phyloP scores from a whole-genome alignment of 2,888 invertebrate species.

The Zhuqinia jingwanae region DNA sequence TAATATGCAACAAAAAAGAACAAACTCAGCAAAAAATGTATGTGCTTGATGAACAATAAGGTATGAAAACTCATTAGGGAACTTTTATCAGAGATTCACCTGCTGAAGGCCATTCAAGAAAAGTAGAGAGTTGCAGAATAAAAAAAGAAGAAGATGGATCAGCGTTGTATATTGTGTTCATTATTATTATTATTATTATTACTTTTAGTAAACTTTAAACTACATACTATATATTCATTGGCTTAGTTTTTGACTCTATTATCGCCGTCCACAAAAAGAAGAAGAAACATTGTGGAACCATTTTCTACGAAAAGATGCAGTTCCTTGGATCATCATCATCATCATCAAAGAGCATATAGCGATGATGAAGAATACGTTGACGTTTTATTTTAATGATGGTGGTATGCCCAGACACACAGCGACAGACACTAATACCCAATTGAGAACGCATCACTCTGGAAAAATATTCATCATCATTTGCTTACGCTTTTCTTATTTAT shows the following conservation, averaged over 20 bases:
- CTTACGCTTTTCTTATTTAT: background rate
- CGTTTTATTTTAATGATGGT: slow-evolving; percentile 33
- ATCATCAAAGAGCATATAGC: too few species aligned
- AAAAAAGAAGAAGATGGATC: background rate
- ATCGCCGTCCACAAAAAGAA: too few species aligned
- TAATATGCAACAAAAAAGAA: slow-evolving; percentile 46
- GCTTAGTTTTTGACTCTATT: slow-evolving; percentile 13
- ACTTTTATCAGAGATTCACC: slow-evolving; percentile 2
- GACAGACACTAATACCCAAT: slow-evolving; percentile 40
- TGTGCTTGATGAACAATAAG: slow-evolving; percentile 61
- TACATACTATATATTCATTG: too few species aligned
- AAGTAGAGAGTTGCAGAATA: background rate
- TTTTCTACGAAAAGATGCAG: slow-evolving; percentile 11
- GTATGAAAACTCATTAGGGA: slow-evolving; percentile 65
- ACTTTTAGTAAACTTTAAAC: slow-evolving; percentile 9
- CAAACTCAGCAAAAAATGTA: slow-evolving; percentile 41
- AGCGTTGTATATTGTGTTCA: background rate
- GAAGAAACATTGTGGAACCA: too few species aligned
- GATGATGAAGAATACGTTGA: slow-evolving; percentile 14
- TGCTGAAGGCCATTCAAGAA: slow-evolving; percentile 50
- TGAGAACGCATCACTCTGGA: slow-evolving; percentile 48
- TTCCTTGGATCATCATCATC: background rate
- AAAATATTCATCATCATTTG: slow-evolving; percentile 47
- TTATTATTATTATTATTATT: background rate
- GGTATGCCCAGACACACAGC: slow-evolving; percentile 15